Evolutionary conservation across 1,140 invertebrate species (phyloP), one percentile per base, ranked within the genome.

Genomic region (Macrosteles quadrilineatus): DNA sequence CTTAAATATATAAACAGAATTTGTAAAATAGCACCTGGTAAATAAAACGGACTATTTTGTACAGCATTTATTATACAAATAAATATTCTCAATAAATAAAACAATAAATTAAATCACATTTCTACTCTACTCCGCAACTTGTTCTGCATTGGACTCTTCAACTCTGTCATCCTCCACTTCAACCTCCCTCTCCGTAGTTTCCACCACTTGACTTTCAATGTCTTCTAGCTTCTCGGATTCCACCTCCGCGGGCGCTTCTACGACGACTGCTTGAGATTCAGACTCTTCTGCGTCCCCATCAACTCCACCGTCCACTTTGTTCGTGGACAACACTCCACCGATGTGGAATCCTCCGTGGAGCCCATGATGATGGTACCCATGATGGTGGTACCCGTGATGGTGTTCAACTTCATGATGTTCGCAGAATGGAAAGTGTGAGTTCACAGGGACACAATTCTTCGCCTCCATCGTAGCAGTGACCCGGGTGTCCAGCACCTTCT

Each of bases 401-500:
- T 21, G 17, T 19, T 21, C 32, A 14, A 2, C 63, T 11, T 25
- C 32, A 25, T 66, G 63, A 11, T 32, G 63, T 19, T 32, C 32
- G 21, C 63, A 66, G 9, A 45, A 14, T 2, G 63, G 63, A 17
- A 66, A 45, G 23, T 66, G 32, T 9, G 40, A 43, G 32, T 66
- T 43, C 11, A 68, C 47, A 0, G 78, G 78, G 4, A 78, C 62
- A 50, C 78, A 80, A 64, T 80, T 80, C 12, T 75, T 17, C 0
- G 75, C 74, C 2, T 75, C 67, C n/a, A 80, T 59, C 3, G 77
- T 78, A 0, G 78, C 78, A 3, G 78, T 80, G 0, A 79, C 76
- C 21, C 45, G 0, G 14, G 75, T 69, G 68, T 79, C 75, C 17
- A 73, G 70, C 11, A 77, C 72, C 40, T 77, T 75, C 64, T 77